phyloP scores from a whole-genome alignment of 2,113 vertebrate genomes.

The Pedetes capensis region DNA sequence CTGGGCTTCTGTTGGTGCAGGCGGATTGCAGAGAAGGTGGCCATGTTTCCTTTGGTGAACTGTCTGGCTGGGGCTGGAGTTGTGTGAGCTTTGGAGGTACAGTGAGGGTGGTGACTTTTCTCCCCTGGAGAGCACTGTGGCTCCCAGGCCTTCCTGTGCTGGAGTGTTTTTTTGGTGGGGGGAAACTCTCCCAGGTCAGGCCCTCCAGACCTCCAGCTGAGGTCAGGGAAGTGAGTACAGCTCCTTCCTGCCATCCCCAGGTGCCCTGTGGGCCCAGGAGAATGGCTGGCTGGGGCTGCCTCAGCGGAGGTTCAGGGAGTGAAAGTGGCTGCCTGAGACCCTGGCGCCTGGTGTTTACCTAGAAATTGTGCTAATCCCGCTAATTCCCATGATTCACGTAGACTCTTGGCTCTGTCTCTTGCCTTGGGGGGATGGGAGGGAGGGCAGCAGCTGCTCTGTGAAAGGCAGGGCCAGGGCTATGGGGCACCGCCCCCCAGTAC shows the following conservation, averaged over 20 bases:
- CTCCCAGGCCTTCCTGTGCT: background rate
- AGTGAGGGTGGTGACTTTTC: background rate
- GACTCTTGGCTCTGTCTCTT: slow-evolving; percentile 5
- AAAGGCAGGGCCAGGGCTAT: background rate
- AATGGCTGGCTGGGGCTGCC: background rate
- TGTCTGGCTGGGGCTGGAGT: background rate
- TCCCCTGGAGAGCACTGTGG: background rate
- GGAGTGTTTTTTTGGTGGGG: background rate
- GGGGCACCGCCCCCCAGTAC: background rate
- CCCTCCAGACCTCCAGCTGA: background rate
- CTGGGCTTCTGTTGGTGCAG: background rate
- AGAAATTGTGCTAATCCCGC: slow-evolving; percentile 49
- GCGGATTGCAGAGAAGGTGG: background rate
- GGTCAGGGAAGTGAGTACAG: background rate
- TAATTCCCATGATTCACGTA: slow-evolving; percentile 67
- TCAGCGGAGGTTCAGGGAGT: background rate
- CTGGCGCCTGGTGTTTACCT: slow-evolving; percentile 63
- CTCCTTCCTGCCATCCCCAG: background rate
- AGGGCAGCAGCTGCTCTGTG: background rate
- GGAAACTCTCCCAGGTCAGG: background rate
- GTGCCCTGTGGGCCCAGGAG: background rate
- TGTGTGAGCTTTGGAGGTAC: background rate
- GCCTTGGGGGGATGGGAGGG: background rate
- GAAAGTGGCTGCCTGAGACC: slow-evolving; percentile 60
- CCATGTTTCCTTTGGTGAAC: background rate